Evolutionary conservation across 2,113 vertebrate species (phyloP).

Genomic region (Hypomesus transpacificus): DNA sequence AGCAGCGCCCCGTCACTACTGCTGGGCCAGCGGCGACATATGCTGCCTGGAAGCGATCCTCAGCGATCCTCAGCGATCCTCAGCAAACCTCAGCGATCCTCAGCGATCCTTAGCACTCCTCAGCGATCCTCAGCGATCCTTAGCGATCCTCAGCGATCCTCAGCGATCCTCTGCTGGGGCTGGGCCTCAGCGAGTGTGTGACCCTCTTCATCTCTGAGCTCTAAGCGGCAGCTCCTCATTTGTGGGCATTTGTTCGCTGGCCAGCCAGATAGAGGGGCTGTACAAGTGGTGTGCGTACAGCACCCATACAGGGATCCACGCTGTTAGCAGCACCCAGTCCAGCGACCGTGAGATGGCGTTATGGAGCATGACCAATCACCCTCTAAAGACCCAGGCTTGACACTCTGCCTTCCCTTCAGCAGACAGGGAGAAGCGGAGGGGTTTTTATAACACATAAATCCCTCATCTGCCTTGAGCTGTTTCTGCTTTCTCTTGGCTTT

Average conservation of each 20-base stretch:
- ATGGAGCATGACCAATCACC: conserved; percentile 65
- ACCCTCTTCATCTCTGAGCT: background rate
- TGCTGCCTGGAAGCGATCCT: too few relatives aligned
- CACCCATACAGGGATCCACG: background rate
- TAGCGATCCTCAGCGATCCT: too few relatives aligned
- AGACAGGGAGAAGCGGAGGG: conserved; percentile 29
- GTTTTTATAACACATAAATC: conserved; percentile 52
- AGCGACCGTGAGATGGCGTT: conserved; percentile 55
- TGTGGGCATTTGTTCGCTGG: background rate
- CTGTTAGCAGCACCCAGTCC: conserved; percentile 47
- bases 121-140: too few relatives aligned
- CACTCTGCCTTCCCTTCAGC: conserved; percentile 43
- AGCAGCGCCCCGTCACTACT: too few relatives aligned
- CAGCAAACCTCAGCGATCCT: too few relatives aligned
- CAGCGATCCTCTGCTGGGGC: too few relatives aligned
- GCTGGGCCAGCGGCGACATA: too few relatives aligned
- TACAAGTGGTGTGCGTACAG: background rate
- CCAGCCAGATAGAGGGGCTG: background rate
- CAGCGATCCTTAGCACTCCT: too few relatives aligned
- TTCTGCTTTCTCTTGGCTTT: conserved; percentile 22
- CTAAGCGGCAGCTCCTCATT: background rate
- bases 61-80: too few relatives aligned
- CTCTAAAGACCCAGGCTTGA: conserved; percentile 59
- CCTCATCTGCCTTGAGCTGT: conserved; percentile 19
- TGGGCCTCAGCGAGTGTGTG: too few relatives aligned